Conservation (phyloP, 2,113 vertebrate genomes). For the Prinia subflava region DNA sequence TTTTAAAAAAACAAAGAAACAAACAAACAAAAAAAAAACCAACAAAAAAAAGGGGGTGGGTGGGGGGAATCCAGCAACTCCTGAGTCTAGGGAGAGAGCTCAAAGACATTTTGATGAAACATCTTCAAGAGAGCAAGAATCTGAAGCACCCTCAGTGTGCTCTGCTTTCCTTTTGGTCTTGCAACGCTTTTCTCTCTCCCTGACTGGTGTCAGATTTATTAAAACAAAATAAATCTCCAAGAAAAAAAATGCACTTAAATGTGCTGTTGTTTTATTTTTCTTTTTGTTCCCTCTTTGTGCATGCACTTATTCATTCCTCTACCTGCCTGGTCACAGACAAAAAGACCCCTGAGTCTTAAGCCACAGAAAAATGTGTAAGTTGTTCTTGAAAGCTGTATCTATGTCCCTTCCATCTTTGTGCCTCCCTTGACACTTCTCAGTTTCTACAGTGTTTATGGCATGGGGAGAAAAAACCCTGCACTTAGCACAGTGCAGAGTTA, state of each 20-base stretch:
- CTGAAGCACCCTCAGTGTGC: conserved; percentile 35
- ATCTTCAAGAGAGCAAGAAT: conserved; percentile 46
- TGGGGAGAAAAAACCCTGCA: fast-evolving
- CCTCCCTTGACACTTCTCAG: background rate
- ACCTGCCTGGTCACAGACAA: background rate
- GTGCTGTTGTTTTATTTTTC: conserved; percentile 67
- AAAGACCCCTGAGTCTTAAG: background rate
- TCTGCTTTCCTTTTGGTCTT: conserved; percentile 59
- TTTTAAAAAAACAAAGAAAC: conserved; percentile 72
- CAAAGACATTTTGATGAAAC: conserved; percentile 58
- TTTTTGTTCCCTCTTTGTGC: background rate
- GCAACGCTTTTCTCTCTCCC: conserved; percentile 67
- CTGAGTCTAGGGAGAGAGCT: conserved; percentile 69
- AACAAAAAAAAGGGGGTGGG: background rate
- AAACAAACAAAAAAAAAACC: background rate
- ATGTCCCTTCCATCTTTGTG: background rate
- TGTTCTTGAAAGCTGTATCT: background rate
- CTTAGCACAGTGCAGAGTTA: background rate
- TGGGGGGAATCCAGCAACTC: conserved; percentile 41
- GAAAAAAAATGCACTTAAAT: conserved; percentile 71
- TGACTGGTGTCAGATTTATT: conserved; percentile 78
- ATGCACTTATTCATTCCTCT: background rate
- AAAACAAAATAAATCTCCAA: conserved; percentile 81
- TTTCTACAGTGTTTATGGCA: background rate
- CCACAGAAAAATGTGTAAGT: background rate